A percentile compares a stretch with the other conserved stretches of the same genome.
Conservation (phyloP, 1,140 invertebrate species). For the Andrena cerasifolii region DNA sequence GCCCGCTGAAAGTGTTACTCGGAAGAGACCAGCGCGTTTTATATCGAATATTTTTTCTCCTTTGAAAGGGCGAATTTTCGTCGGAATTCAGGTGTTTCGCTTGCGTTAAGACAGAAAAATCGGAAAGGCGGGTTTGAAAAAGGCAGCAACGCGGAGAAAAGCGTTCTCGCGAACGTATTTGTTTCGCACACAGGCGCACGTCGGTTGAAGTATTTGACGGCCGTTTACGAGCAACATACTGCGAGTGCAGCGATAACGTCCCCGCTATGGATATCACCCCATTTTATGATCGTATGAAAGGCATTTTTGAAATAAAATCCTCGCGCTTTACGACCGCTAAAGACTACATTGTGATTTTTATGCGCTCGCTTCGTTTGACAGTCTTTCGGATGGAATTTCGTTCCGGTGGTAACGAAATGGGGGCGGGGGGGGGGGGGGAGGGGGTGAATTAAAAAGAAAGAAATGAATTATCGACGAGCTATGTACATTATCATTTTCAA, state of each 20-base stretch:
- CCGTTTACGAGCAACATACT: slow-evolving; percentile 49
- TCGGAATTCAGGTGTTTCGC: not conserved
- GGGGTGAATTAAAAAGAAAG: no score
- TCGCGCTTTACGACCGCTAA: slow-evolving; percentile 21
- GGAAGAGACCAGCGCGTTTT: no score
- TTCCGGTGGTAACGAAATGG: not conserved
- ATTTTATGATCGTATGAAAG: slow-evolving; percentile 45
- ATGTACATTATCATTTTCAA: not conserved
- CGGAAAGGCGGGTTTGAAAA: not conserved
- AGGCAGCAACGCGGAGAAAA: not conserved
- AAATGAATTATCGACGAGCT: no score
- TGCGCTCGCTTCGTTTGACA: not conserved
- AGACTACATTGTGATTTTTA: slow-evolving; percentile 43
- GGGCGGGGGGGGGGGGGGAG: not conserved
- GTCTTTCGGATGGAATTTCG: not conserved
- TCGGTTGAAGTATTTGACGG: slow-evolving; percentile 25
- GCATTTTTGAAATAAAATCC: slow-evolving; percentile 52
- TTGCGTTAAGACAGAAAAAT: not conserved
- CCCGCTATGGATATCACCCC: slow-evolving; percentile 18
- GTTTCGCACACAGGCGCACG: not conserved
- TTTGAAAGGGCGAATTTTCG: no score
- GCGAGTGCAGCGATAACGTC: slow-evolving; percentile 38
- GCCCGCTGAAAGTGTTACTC: no score
- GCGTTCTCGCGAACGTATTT: not conserved
- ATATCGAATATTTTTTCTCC: no score